phyloP scores from a whole-genome alignment of 2,113 vertebrate species.

The Burhinus bistriatus region DNA sequence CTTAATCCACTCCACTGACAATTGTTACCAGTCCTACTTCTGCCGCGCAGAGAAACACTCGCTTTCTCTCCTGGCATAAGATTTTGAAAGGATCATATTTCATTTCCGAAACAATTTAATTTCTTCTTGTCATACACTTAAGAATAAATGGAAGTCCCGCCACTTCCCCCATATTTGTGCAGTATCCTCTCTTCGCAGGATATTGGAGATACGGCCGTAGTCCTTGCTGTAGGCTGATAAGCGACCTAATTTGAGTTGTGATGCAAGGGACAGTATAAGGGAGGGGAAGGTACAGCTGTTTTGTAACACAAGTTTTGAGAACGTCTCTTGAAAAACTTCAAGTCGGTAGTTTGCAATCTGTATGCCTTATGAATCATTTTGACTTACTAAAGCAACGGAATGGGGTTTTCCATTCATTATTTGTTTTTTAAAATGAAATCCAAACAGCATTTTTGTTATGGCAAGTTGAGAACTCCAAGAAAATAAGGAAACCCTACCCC shows the following conservation, averaged over 20 bases:
- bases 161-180: not conserved
- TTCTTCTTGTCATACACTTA: not conserved
- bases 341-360: not conserved
- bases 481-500: not conserved
- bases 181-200: not conserved
- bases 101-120: not conserved
- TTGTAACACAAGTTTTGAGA: not conserved
- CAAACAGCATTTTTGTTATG: not conserved
- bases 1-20: not conserved
- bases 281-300: not conserved
- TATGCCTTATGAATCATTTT: not conserved
- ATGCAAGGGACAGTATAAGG: not conserved
- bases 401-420: not conserved
- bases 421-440: not conserved
- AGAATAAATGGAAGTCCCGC: not conserved
- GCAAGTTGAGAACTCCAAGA: not conserved
- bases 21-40: not conserved
- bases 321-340: not conserved
- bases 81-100: not conserved
- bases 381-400: not conserved
- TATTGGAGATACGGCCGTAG: rapidly evolving
- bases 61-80: not conserved
- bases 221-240: not conserved
- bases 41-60: not conserved
- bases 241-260: not conserved